phyloP scores from a whole-genome alignment of 2,888 invertebrate genomes.

The Icerya purchasi region DNA sequence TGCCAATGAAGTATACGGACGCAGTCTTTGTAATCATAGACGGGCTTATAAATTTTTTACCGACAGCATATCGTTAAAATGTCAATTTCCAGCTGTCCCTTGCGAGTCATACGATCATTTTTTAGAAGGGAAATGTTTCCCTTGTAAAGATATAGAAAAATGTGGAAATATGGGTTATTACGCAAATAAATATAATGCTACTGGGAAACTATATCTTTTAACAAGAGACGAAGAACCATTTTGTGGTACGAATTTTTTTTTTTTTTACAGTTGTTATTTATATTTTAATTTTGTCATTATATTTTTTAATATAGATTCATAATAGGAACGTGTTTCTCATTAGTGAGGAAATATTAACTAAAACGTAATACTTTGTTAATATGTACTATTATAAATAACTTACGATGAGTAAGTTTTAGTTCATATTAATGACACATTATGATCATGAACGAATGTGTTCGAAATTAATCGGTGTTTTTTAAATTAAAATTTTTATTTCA shows the following conservation, averaged over 20 bases:
- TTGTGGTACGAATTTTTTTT: slow-evolving; percentile 45
- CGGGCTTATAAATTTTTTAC: slow-evolving; percentile 86
- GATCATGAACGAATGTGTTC: too few relatives aligned
- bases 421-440: too few relatives aligned
- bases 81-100: slow-evolving; percentile 77
- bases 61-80: slow-evolving; percentile 74
- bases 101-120: slow-evolving; percentile 70
- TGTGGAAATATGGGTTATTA: slow-evolving; percentile 91
- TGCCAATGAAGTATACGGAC: slow-evolving; percentile 59
- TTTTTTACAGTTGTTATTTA: too few relatives aligned
- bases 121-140: slow-evolving; percentile 52
- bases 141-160: slow-evolving; percentile 32
- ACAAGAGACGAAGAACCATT: slow-evolving; percentile 83
- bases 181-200: slow-evolving; percentile 58
- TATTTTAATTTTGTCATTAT: too few relatives aligned
- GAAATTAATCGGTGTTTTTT: too few relatives aligned
- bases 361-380: neutral
- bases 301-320: too few relatives aligned
- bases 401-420: too few relatives aligned
- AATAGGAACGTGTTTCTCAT: too few relatives aligned
- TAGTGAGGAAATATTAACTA: neutral
- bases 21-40: slow-evolving; percentile 78
- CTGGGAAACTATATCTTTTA: slow-evolving; percentile 68
- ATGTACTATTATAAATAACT: neutral
- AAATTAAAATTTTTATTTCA: too few relatives aligned